phyloP scores from a whole-genome alignment of 2,888 invertebrate genomes.

The Archaeoteleia sp. region DNA sequence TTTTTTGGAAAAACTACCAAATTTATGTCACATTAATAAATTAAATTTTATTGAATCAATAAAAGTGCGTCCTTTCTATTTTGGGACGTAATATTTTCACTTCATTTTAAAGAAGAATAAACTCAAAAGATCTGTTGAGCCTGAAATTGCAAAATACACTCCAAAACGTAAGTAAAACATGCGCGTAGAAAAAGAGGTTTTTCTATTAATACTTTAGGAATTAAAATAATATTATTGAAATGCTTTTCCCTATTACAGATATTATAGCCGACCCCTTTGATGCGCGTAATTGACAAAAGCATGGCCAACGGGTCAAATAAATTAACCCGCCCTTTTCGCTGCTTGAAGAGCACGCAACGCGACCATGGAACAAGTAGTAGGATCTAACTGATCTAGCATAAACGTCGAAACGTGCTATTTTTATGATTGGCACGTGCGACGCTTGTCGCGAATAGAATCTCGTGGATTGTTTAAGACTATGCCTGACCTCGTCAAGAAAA shows the following conservation, averaged over 20 bases:
- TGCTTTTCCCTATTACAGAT: constrained; percentile 21
- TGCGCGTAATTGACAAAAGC: constrained; percentile 33
- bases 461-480: constrained; percentile 1
- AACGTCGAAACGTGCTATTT: constrained; percentile 23
- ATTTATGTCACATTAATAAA: too few species aligned
- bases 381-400: constrained; percentile 23
- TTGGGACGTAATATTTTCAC: too few species aligned
- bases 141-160: too few species aligned
- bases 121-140: too few species aligned
- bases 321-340: constrained; percentile 63
- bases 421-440: constrained; percentile 15
- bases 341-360: constrained; percentile 11
- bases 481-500: constrained; percentile 37
- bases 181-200: too few species aligned
- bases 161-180: too few species aligned
- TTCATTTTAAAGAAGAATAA: not conserved
- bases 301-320: constrained; percentile 65
- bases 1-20: too few species aligned
- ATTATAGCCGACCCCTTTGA: constrained; percentile 21
- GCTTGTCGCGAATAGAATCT: constrained; percentile 9
- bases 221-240: constrained; percentile 11
- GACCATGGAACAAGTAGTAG: constrained; percentile 20
- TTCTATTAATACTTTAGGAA: too few species aligned
- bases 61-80: too few species aligned
- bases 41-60: too few species aligned